Conservation (phyloP, 2,888 invertebrate species). For the Polymixis flavicincta region DNA sequence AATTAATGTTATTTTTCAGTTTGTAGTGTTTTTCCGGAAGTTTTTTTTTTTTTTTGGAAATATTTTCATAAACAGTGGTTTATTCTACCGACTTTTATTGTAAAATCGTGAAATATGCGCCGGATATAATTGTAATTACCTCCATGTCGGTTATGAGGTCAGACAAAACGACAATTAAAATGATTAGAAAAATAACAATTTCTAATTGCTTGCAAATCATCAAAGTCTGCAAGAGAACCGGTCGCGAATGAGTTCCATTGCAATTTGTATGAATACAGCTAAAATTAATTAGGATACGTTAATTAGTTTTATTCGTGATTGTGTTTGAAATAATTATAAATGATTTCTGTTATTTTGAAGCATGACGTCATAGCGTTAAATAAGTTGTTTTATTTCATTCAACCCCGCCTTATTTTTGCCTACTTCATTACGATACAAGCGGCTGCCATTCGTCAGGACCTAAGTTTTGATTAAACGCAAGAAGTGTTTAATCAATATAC, state of each 20-base stretch:
- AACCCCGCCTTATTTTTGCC: neutral
- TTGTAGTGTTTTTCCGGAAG: no score
- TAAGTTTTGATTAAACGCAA: no score
- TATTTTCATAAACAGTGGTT: neutral
- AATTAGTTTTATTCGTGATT: slow-evolving; percentile 48
- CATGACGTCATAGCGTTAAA: slow-evolving; percentile 25
- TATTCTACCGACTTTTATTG: neutral
- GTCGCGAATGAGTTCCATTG: slow-evolving; percentile 44
- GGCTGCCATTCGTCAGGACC: neutral
- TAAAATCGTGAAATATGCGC: slow-evolving; percentile 31
- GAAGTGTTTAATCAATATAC: no score
- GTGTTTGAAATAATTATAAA: slow-evolving; percentile 35
- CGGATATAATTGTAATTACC: slow-evolving; percentile 38
- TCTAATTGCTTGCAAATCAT: slow-evolving; percentile 56
- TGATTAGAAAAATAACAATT: slow-evolving; percentile 49
- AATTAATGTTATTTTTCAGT: no score
- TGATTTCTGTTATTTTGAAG: slow-evolving; percentile 26
- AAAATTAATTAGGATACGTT: slow-evolving; percentile 51
- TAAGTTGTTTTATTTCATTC: slow-evolving; percentile 7
- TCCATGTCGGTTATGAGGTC: slow-evolving; percentile 55
- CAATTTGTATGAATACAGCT: slow-evolving; percentile 55
- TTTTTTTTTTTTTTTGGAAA: no score
- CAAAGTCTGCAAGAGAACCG: slow-evolving; percentile 49
- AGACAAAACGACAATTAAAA: slow-evolving; percentile 55
- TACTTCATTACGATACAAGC: slow-evolving; percentile 14